Conservation (phyloP, 2,797 vertebrate species). For the Acestrorhynchus altus region DNA sequence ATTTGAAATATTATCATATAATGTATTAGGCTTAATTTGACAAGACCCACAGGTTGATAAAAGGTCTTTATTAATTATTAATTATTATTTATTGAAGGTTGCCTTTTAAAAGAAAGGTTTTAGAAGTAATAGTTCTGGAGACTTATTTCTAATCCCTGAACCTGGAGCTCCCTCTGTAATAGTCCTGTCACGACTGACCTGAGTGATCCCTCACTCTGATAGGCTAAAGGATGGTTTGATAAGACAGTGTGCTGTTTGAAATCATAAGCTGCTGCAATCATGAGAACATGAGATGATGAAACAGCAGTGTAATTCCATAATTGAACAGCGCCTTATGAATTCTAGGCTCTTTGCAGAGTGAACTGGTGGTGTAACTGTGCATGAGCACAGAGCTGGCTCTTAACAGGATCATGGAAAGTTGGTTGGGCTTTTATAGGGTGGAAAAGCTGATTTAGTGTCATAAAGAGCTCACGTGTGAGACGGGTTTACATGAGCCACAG, state of each 20-base stretch:
- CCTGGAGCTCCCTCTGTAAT: too few relatives aligned
- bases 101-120: too few relatives aligned
- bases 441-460: constrained; percentile 42
- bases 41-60: too few relatives aligned
- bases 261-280: constrained; percentile 29
- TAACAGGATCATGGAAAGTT: constrained; percentile 43
- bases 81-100: too few relatives aligned
- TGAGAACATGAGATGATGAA: constrained; percentile 26
- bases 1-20: too few relatives aligned
- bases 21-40: too few relatives aligned
- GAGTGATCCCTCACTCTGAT: neutral
- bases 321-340: constrained; percentile 19
- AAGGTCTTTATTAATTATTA: too few relatives aligned
- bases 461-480: constrained; percentile 12
- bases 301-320: constrained; percentile 1
- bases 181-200: neutral
- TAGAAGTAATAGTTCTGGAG: too few relatives aligned
- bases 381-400: constrained; percentile 1
- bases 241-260: neutral
- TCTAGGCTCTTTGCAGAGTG: neutral
- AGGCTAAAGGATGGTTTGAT: neutral
- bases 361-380: neutral
- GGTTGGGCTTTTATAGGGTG: constrained; percentile 31
- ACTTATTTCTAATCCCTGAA: too few relatives aligned
- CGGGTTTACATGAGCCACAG: constrained; percentile 14